A percentile compares a stretch with the other conserved stretches of the same genome.
Conservation (phyloP, 2,888 invertebrate species). For the Apomyelois bistriatella region DNA sequence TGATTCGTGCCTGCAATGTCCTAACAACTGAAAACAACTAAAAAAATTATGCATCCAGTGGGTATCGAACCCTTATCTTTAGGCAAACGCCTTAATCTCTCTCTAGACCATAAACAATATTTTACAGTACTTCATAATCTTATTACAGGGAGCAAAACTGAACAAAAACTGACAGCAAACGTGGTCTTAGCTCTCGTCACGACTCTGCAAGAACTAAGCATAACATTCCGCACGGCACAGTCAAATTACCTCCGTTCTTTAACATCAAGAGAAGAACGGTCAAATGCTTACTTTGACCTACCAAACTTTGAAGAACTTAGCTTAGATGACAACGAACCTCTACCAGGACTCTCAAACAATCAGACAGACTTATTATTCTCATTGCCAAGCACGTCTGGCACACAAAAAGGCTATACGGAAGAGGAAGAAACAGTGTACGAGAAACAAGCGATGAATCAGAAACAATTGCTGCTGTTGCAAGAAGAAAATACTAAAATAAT, state of each 20-base stretch:
- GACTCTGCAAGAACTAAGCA: slow-evolving; percentile 92
- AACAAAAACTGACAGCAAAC: slow-evolving; percentile 89
- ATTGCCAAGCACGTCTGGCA: slow-evolving; percentile 63
- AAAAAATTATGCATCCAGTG: no score
- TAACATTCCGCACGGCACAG: slow-evolving; percentile 91
- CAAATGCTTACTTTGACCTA: slow-evolving; percentile 91
- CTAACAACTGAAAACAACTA: no score
- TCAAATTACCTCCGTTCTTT: slow-evolving; percentile 92
- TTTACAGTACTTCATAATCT: slow-evolving; percentile 17
- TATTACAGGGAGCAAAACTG: slow-evolving; percentile 83
- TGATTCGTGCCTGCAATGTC: no score
- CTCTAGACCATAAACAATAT: no score
- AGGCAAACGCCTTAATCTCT: no score
- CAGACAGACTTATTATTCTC: slow-evolving; percentile 68
- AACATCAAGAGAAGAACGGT: slow-evolving; percentile 93
- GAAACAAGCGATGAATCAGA: slow-evolving; percentile 79
- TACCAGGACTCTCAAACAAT: slow-evolving; percentile 60
- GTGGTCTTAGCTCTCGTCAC: slow-evolving; percentile 91
- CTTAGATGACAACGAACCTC: slow-evolving; percentile 67
- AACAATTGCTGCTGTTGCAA: slow-evolving; percentile 89
- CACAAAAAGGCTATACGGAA: slow-evolving; percentile 46
- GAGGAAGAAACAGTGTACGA: slow-evolving; percentile 79
- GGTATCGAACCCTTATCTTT: no score
- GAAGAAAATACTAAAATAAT: slow-evolving; percentile 90
- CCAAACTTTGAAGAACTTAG: slow-evolving; percentile 81